phyloP scores from a whole-genome alignment of 1,140 invertebrate genomes.

The Anthonomus grandis region DNA sequence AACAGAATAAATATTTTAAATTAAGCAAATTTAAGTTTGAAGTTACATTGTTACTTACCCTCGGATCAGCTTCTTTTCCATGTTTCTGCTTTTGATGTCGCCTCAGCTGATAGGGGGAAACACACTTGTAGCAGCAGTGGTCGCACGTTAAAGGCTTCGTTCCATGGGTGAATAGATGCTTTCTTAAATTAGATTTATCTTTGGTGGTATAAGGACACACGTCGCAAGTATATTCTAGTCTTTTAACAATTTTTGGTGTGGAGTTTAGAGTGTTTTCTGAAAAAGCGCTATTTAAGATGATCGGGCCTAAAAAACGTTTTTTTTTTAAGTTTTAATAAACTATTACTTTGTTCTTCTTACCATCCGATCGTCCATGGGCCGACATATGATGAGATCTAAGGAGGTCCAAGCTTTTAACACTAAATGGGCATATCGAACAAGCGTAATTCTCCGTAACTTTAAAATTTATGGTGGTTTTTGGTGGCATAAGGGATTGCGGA shows the following conservation, averaged over 20 bases:
- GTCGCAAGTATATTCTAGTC: constrained; percentile 19
- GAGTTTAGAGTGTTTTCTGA: not conserved
- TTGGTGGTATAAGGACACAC: constrained; percentile 30
- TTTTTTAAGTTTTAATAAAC: not conserved
- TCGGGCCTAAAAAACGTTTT: constrained; percentile 3
- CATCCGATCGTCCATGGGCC: constrained; percentile 10
- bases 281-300: constrained; percentile 17
- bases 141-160: constrained; percentile 29
- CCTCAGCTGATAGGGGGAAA: constrained; percentile 34
- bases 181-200: constrained; percentile 34
- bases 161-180: constrained; percentile 32
- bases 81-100: constrained; percentile 32
- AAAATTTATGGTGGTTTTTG: constrained; percentile 1
- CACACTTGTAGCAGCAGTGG: constrained; percentile 30
- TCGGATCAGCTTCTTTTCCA: constrained; percentile 4
- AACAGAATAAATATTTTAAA: too few species aligned
- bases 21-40: not conserved
- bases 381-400: constrained; percentile 18
- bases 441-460: constrained; percentile 21
- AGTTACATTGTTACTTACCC: constrained; percentile 11
- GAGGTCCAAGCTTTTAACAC: constrained; percentile 16
- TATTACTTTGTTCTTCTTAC: not conserved
- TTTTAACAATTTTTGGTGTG: constrained; percentile 12
- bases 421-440: constrained; percentile 22
- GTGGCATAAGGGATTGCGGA: constrained; percentile 6